Evolutionary conservation across 2,797 vertebrate species (phyloP), one percentile per base, ranked within the genome.

Genomic region (Propithecus perrieri): DNA sequence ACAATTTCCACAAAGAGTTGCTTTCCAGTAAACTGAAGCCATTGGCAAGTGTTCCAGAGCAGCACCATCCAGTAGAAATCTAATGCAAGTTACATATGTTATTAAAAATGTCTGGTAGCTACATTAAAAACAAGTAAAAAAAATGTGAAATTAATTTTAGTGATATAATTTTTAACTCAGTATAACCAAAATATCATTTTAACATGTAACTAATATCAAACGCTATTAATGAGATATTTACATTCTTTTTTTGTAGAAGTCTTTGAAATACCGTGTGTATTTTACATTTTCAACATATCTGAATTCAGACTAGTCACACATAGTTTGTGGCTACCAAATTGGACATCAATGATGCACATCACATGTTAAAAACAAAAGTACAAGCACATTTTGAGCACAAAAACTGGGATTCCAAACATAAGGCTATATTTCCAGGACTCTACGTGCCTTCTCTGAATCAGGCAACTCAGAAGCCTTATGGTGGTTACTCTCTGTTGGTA

Each of bases 1-100:
- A 95, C 74, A 65, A 97, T 97, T 97, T 97, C 97, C 93, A 98
- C 93, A 96, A 97, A 97, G 69, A 97, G 88, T 91, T 79, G 96
- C n/a, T 96, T 97, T 26, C 46, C 76, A 88, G 30, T 38, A 63
- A 95, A 43, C 91, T 97, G 91, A 97, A 97, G 95, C 93, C 91
- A 97, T 97, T 88, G 97, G 95, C 98, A 98, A 98, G 93, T 88
- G 22, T 26, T 78, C n/a, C n/a, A 78, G n/a, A 55, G 4, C 13
- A 26, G n/a, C 13, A 15, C 12, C 22, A 35, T 38, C n/a, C n/a
- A 55, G 50, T 9, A 78, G 48, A 26, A 35, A 35, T 38, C 75
- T 15, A 38, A 78, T 78, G 50, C 50, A 55, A 50, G 75, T 26
- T 14, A 35, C 75, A 55, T 13, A 24, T 9, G 75, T 55, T 38